phyloP scores from a whole-genome alignment of 2,797 vertebrate genomes.

The Phalloptychus januarius region DNA sequence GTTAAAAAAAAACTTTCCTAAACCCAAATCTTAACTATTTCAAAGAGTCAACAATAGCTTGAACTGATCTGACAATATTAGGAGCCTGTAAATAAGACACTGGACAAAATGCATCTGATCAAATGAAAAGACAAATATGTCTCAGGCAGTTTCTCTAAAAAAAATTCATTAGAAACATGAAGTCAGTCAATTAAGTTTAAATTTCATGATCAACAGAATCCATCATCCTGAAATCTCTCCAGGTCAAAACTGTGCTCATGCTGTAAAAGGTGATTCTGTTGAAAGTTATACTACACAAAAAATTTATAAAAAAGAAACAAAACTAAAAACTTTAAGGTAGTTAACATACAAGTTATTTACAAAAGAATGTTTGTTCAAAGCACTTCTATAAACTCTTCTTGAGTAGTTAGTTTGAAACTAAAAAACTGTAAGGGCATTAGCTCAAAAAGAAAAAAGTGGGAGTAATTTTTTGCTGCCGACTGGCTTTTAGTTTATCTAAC shows the following conservation, averaged over 20 bases:
- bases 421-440: too few species aligned
- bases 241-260: background rate
- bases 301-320: background rate
- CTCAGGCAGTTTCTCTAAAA: conserved; percentile 20
- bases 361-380: background rate
- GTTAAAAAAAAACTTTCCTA: background rate
- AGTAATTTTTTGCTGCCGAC: too few species aligned
- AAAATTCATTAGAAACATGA: conserved; percentile 43
- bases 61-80: background rate
- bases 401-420: background rate
- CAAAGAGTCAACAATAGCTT: background rate
- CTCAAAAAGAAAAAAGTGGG: too few species aligned
- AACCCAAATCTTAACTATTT: background rate
- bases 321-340: background rate
- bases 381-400: background rate
- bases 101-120: conserved; percentile 29
- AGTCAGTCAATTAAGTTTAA: background rate
- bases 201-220: conserved; percentile 3
- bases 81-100: background rate
- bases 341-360: too few species aligned
- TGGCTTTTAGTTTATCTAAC: too few species aligned
- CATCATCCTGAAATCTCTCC: background rate
- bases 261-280: background rate
- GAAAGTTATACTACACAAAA: background rate
- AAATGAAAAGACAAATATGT: background rate